Conservation (phyloP, 53 echinoderm and acorn worm genomes). For the Hippasteria phrygiana region DNA sequence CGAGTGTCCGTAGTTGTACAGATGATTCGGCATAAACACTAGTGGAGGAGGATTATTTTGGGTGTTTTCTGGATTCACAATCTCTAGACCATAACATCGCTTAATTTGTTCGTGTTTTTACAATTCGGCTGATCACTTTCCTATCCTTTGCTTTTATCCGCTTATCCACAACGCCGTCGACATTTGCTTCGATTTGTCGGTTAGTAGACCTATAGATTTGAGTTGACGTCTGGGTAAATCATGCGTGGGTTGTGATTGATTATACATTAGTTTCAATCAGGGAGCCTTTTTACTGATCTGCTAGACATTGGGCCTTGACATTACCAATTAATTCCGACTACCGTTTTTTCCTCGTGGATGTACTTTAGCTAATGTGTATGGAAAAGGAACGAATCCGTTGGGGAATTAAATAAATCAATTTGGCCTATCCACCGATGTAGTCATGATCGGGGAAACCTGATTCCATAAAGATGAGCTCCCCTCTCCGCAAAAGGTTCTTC, state of each 20-base stretch:
- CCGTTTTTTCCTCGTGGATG: background rate
- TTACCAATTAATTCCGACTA: conserved; percentile 1
- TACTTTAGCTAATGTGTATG: background rate
- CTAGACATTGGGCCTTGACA: conserved; percentile 20
- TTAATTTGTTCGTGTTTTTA: no score
- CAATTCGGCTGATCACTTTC: no score
- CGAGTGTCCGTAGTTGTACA: no score
- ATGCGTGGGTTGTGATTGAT: conserved; percentile 10
- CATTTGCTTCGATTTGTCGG: conserved; percentile 4
- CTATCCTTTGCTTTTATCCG: no score
- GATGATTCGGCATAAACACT: no score
- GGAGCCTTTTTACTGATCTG: conserved; percentile 7
- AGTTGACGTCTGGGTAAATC: conserved; percentile 20
- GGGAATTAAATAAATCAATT: conserved; percentile 36
- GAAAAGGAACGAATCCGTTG: conserved; percentile 11
- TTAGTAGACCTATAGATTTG: conserved; percentile 18
- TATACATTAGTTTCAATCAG: background rate
- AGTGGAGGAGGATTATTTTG: no score
- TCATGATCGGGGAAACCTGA: background rate
- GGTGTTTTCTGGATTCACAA: no score
- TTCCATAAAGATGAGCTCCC: background rate
- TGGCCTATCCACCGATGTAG: background rate
- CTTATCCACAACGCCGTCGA: background rate
- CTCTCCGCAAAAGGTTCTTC: background rate
- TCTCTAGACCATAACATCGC: no score